Base-by-base conservation (phyloP, 2,797 vertebrate genomes). In the Phrynocephalus forsythii region DNA sequence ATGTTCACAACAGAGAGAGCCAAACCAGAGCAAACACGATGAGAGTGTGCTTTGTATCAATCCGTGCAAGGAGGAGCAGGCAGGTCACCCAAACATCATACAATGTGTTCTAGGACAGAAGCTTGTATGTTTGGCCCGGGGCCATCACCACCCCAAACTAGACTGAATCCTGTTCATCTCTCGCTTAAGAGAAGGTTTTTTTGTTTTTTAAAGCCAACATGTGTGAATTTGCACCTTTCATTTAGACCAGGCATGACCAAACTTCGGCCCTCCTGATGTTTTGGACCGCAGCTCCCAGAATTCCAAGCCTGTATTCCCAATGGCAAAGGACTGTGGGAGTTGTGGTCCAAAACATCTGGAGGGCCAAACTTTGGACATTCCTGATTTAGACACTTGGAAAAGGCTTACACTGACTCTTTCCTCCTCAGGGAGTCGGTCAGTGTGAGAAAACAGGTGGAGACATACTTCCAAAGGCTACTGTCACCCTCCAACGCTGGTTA, bases 41-140 rank as follows among this genome's bases (percentile, higher is more conserved):
- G 18, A 68, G 24, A 28, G 2, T 38, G 6, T 1, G 24, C 5
- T 26, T 0, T 3, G 30, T 2, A 1, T 30, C 28, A 15, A 30
- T 71, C 33, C 90, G 88, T 89, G 91, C 92, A 86, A 89, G 89
- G 26, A 87, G 20, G 5, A 9, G 16, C 5, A 9, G 84, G 30
- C 8, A 11, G 50, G 33, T 48, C n/a, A 38, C 87, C 87, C 93
- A 83, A 3, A 75, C 16, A 10, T n/a, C 81, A 4, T 18, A 92
- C 87, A 73, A 60, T 22, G 16, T 22, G 50, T n/a, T 69, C 76
- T 71, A 83, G 30, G 1, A 8, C 0, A 85, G 82, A 38, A 92
- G 28, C 79, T 13, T 79, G 18, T n/a, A 86, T 50, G 44, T 77
- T 56, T 22, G 13, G 16, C 24, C 6, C 18, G 4, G 8, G 38